phyloP scores from a whole-genome alignment of 1,140 invertebrate genomes.

The Diabrotica undecimpunctata region DNA sequence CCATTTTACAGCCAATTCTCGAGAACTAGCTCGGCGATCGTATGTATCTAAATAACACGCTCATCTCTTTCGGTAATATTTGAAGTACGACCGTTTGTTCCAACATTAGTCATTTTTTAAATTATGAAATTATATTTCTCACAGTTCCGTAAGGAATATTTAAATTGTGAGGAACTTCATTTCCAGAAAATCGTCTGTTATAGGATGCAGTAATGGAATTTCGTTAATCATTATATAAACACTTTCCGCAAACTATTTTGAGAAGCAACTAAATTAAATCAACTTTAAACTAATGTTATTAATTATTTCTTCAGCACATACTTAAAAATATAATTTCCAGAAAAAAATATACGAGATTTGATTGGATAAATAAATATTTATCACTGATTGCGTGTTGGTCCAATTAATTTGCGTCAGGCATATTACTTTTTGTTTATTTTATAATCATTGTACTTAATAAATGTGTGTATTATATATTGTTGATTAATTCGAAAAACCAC shows the following conservation, averaged over 20 bases:
- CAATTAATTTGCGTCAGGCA: no score
- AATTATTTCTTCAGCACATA: background rate
- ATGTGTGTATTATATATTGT: no score
- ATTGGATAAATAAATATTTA: constrained; percentile 7
- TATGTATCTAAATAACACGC: background rate
- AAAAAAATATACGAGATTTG: background rate
- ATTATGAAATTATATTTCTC: background rate
- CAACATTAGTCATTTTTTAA: background rate
- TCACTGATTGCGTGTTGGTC: no score
- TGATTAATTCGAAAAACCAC: no score
- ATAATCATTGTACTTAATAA: no score
- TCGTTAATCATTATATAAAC: background rate
- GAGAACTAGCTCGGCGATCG: background rate
- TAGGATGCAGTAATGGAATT: background rate
- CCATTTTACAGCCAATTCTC: no score
- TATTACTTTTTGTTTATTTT: no score
- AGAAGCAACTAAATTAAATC: background rate
- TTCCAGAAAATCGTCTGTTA: background rate
- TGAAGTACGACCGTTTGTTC: background rate
- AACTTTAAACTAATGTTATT: background rate
- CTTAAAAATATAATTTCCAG: background rate
- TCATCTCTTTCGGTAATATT: background rate
- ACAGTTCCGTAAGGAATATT: background rate
- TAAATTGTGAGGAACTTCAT: background rate
- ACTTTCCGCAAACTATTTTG: background rate